Evolutionary conservation across 2,113 vertebrate species (phyloP), one percentile per base, ranked within the genome.

Genomic region (Columbina picui): DNA sequence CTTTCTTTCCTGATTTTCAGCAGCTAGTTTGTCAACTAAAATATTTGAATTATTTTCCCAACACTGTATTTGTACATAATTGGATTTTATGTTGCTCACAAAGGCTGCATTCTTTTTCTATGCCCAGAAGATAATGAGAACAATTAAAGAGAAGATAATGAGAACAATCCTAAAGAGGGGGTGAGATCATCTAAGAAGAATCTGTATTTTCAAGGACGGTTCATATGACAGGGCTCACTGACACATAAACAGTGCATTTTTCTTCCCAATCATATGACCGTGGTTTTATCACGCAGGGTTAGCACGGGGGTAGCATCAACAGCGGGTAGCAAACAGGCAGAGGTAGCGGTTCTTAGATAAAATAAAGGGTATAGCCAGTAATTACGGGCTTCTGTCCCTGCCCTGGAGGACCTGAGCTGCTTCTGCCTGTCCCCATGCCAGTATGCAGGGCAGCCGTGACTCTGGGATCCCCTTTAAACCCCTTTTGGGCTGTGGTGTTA

Each of bases 1-100:
- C 78, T 92, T 93, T 92, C 85, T 94, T 95, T 95, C 76, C 82
- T 75, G 82, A 84, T 96, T 97, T 87, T 78, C 87, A 94, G 82
- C 50, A 47, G 55, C 79, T 69, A 43, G 52, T 89, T 78, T 90
- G 52, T 82, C 73, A 67, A 26, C 43, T 19, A 22, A 93, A 87
- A 70, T 59, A 59, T 70, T 89, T 50, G 25, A 47, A 65, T 60
- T 87, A 12, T 93, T 93, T 90, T 79, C 25, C 53, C 45, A 73
- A 26, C 17, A 9, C 19, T 53, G 20, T 57, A 22, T 76, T 83
- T 91, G 56, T 38, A 50, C 12, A 18, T 84, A 81, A 84, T 73
- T 71, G 13, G 20, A 59, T 86, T 65, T 92, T 70, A 75, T 30
- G 41, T 56, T 45, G 32, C 73, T 86, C 65, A 47, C 55, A 88